A percentile compares a stretch with the other conserved stretches of the same genome.
phyloP scores from a whole-genome alignment of 2,797 vertebrate genomes.

The Helicolenus hilgendorfi region DNA sequence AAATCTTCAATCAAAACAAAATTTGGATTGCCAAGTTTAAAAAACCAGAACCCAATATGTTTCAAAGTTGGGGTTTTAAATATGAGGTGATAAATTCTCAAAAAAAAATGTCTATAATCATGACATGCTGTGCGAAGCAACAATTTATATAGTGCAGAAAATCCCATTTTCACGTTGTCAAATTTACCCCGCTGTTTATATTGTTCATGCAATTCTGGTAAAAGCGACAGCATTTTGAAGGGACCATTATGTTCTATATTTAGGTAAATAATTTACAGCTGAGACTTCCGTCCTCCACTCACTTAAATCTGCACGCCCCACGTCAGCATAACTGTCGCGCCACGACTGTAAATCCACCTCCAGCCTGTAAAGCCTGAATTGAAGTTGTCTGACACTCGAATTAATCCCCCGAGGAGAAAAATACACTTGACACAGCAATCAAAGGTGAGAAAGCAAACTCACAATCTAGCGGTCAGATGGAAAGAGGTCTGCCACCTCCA shows the following conservation, averaged over 20 bases:
- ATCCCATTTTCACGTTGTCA: neutral
- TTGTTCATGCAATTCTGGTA: neutral
- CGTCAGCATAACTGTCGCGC: slow-evolving; percentile 31
- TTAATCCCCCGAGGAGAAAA: slow-evolving; percentile 30
- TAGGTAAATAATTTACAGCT: neutral
- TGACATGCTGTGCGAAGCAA: neutral
- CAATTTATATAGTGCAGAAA: neutral
- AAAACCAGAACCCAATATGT: neutral
- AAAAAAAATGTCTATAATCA: neutral
- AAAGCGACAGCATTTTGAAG: neutral
- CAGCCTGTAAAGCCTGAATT: slow-evolving; percentile 9
- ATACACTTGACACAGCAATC: slow-evolving; percentile 25
- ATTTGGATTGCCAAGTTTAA: neutral
- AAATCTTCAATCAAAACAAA: neutral
- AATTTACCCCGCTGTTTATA: neutral
- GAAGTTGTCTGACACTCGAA: slow-evolving; percentile 18
- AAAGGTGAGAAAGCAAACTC: slow-evolving; percentile 30
- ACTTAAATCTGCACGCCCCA: slow-evolving; percentile 11
- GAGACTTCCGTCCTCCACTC: neutral
- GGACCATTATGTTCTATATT: neutral
- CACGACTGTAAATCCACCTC: slow-evolving; percentile 15
- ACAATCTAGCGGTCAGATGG: too few species aligned
- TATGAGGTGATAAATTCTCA: neutral
- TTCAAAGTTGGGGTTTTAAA: neutral
- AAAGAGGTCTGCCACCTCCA: slow-evolving; percentile 18